A percentile compares a stretch with the other conserved stretches of the same genome.
phyloP scores from a whole-genome alignment of 2,888 invertebrate species.

The Limnephilus rhombicus region DNA sequence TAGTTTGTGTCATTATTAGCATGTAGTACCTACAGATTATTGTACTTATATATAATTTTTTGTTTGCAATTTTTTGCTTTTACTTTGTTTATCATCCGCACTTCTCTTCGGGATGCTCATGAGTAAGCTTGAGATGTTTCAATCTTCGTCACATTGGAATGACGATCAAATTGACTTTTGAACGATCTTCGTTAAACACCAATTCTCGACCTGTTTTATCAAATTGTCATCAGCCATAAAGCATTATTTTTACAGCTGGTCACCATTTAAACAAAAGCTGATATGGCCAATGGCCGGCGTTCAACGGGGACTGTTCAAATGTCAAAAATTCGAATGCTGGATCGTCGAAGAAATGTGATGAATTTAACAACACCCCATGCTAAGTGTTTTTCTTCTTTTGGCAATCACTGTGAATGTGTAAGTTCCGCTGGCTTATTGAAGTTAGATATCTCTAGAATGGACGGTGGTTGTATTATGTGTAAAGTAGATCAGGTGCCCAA shows the following conservation, averaged over 20 bases:
- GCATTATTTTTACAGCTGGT: neutral
- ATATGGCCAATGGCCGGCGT: neutral
- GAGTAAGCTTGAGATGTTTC: neutral
- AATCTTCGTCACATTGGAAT: neutral
- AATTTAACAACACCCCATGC: neutral
- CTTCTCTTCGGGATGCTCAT: conserved; percentile 11
- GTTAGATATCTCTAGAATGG: neutral
- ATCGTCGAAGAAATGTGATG: neutral
- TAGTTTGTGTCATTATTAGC: neutral
- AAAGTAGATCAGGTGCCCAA: neutral
- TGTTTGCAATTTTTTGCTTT: conserved; percentile 6
- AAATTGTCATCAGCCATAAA: neutral
- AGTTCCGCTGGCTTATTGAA: conserved; percentile 10
- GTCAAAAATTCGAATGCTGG: neutral
- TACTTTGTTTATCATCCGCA: conserved; percentile 26
- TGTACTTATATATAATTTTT: neutral
- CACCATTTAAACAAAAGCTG: neutral
- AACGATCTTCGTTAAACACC: neutral
- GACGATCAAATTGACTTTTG: neutral
- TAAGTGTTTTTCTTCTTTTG: neutral
- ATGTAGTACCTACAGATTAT: neutral
- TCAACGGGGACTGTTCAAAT: neutral
- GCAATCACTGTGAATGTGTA: neutral
- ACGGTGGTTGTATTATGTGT: neutral
- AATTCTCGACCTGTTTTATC: neutral